Conservation (phyloP, 2,888 invertebrate species). For the Dusona sp. region DNA sequence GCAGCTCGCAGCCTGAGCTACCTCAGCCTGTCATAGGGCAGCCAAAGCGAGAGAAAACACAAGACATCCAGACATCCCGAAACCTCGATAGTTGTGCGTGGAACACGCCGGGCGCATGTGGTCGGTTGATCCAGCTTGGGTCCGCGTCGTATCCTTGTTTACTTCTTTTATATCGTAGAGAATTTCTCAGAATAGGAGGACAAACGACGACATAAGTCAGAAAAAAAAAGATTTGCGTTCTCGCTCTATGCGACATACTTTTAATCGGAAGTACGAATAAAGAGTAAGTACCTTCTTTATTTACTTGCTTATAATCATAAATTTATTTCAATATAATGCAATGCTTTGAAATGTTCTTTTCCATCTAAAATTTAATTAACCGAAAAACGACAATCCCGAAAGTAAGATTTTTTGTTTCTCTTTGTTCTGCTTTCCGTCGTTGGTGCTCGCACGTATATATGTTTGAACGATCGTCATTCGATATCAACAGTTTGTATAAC, state of each 20-base stretch:
- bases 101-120: slow-evolving; percentile 15
- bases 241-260: not conserved
- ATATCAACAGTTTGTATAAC: not conserved
- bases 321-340: too few species aligned
- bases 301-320: not conserved
- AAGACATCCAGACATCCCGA: too few species aligned
- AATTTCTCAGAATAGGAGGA: not conserved
- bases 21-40: not conserved
- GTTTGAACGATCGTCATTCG: not conserved
- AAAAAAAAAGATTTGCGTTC: not conserved
- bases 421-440: not conserved
- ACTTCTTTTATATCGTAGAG: not conserved
- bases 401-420: not conserved
- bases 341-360: not conserved
- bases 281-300: not conserved
- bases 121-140: slow-evolving; percentile 3
- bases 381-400: not conserved
- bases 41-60: not conserved
- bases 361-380: not conserved
- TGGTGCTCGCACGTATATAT: not conserved
- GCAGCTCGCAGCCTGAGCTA: too few species aligned
- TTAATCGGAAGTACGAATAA: not conserved
- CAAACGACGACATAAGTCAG: not conserved
- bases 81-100: not conserved
- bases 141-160: slow-evolving; percentile 16